These are phyloP conservation scores for Hirtodrosophila cameraria DNA, from an alignment of 2,888 invertebrate species.

Conservation along the genomic window DNA sequence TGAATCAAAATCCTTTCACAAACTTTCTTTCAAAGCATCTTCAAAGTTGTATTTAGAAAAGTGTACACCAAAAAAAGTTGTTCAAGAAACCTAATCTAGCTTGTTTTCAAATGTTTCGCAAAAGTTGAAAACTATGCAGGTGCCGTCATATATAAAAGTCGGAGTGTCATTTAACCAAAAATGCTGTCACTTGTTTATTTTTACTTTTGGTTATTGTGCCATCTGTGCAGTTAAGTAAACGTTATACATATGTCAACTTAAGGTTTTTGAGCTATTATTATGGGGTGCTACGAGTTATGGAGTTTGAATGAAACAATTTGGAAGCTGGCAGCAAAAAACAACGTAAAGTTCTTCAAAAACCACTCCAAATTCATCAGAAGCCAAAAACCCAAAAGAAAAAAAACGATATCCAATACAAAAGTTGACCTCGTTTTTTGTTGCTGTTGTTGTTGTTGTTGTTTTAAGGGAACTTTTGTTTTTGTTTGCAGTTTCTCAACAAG, in stretches of 20 bases:
- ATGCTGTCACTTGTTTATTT: background rate
- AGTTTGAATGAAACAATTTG: slow-evolving; percentile 33
- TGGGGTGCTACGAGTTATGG: no score
- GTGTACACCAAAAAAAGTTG: no score
- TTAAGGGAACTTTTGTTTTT: slow-evolving; percentile 56
- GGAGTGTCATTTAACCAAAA: no score
- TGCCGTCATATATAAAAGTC: slow-evolving; percentile 1
- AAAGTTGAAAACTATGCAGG: no score
- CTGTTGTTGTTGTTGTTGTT: background rate
- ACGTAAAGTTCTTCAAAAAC: slow-evolving; percentile 34
- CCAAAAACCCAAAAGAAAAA: no score
- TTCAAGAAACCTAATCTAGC: no score
- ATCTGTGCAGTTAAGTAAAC: slow-evolving; percentile 28
- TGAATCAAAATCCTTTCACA: no score
- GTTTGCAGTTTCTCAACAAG: slow-evolving; percentile 52
- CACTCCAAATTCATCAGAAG: slow-evolving; percentile 40
- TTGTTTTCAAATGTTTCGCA: no score
- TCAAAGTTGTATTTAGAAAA: no score
- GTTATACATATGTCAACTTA: slow-evolving; percentile 12
- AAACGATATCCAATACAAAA: slow-evolving; percentile 22
- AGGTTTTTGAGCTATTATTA: background rate
- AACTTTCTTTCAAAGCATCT: no score
- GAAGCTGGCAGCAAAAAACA: slow-evolving; percentile 2
- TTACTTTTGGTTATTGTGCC: slow-evolving; percentile 6
- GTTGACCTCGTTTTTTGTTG: slow-evolving; percentile 54